phyloP scores from a whole-genome alignment of 1,140 invertebrate species.

The Diuraphis noxia region DNA sequence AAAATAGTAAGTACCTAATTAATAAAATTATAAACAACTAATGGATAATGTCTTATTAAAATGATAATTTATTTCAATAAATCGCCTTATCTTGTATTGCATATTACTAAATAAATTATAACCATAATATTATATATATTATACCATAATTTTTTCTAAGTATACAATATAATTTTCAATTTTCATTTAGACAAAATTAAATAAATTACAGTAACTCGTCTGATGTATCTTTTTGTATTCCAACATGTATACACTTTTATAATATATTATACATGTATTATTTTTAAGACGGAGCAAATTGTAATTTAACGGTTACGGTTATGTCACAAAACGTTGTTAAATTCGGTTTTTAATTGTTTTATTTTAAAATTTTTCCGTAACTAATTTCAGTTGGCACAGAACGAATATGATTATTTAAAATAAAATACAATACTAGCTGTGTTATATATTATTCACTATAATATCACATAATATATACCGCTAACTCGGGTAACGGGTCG shows the following conservation, averaged over 20 bases:
- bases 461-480: no score
- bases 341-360: background rate
- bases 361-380: background rate
- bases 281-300: background rate
- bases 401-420: background rate
- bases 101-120: no score
- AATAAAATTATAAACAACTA: no score
- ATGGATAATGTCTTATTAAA: no score
- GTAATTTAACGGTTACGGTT: background rate
- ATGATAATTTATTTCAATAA: background rate
- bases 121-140: background rate
- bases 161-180: background rate
- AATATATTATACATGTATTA: background rate
- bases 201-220: background rate
- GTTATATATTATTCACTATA: background rate
- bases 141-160: background rate
- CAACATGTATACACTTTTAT: background rate
- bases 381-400: background rate
- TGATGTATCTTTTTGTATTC: background rate
- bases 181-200: background rate
- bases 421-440: background rate
- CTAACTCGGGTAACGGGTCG: background rate
- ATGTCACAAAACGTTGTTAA: background rate
- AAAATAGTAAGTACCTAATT: no score
- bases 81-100: background rate